phyloP scores from a whole-genome alignment of 2,888 invertebrate species.

The Apodemia hepburni region DNA sequence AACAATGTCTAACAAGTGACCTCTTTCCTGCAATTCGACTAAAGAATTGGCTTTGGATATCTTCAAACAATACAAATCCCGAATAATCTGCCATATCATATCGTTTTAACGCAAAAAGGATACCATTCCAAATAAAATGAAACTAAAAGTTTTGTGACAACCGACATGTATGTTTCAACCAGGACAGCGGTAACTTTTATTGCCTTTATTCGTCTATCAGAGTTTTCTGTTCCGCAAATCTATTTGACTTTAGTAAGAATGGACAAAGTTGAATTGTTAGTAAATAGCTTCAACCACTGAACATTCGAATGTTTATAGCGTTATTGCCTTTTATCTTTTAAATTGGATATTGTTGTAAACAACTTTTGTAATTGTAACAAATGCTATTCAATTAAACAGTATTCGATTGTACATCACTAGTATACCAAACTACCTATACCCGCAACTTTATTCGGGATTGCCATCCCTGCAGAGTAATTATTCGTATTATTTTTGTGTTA shows the following conservation, averaged over 20 bases:
- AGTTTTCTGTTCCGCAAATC: conserved; percentile 60
- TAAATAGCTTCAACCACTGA: conserved; percentile 50
- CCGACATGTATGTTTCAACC: conserved; percentile 49
- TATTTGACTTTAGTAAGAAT: conserved; percentile 52
- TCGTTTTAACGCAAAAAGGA: conserved; percentile 3
- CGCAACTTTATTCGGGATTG: too few relatives aligned
- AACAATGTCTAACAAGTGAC: conserved; percentile 11
- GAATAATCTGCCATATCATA: conserved; percentile 12
- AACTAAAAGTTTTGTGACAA: conserved; percentile 40
- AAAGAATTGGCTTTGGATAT: conserved; percentile 11
- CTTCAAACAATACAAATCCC: conserved; percentile 7
- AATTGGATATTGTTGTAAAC: conserved; percentile 7
- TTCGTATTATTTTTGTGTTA: too few relatives aligned
- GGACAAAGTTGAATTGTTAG: conserved; percentile 59
- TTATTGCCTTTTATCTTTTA: not conserved
- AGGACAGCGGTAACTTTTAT: conserved; percentile 64
- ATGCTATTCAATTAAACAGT: not conserved
- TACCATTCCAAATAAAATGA: conserved; percentile 33
- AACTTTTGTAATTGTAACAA: not conserved
- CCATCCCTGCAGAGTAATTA: too few relatives aligned
- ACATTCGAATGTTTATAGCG: conserved; percentile 3
- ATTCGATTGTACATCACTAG: not conserved
- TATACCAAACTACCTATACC: too few relatives aligned
- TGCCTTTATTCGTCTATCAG: conserved; percentile 58
- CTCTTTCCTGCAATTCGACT: not conserved